Evolutionary conservation across 2,888 invertebrate species (phyloP), one percentile per base, ranked within the genome.

Genomic region (Epinotia nisella): DNA sequence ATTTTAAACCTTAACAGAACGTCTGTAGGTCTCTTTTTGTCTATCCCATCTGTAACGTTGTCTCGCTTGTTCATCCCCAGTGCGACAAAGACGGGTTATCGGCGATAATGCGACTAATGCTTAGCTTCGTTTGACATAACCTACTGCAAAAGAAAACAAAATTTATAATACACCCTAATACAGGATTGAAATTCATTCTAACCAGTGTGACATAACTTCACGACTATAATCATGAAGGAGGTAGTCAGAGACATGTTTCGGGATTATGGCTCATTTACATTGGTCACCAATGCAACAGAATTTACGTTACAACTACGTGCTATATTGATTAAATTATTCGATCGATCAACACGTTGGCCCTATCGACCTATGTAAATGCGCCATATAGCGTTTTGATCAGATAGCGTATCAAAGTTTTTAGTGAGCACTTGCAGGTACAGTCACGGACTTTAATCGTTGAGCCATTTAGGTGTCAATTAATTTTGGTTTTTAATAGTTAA

Each of bases 91-190:
- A 72, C n/a, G 53, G 71, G 72, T 72, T 68, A 61, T 62, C 72
- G 72, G 72, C 61, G 72, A 68, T 72, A 68, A 68, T 62, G 41
- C 49, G 53, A 61, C 83, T 83, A 85, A 82, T 81, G 91, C 90
- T 92, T 92, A 83, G 93, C 92, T 91, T 92, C 89, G 90, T 90
- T 91, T 92, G 90, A 90, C 88, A 78, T 91, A 92, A 92, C 90
- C 86, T 89, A 86, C 87, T 84, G 90, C 90, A 90, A 88, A 85
- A 82, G 78, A 70, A 64, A 59, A 51, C 58, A 64, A 68, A 61
- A 56, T 62, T 62, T 49, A 13, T 68, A 68, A 59, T 59, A 61
- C 45, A 60, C 11, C 13, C 73, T 74, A 56, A 84, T 78, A 78
- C 77, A 79, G 82, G 84, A 78, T 76, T 75, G 60, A 13, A 51